Conservation (phyloP, 1,140 invertebrate genomes). For the Frieseomelitta varia region DNA sequence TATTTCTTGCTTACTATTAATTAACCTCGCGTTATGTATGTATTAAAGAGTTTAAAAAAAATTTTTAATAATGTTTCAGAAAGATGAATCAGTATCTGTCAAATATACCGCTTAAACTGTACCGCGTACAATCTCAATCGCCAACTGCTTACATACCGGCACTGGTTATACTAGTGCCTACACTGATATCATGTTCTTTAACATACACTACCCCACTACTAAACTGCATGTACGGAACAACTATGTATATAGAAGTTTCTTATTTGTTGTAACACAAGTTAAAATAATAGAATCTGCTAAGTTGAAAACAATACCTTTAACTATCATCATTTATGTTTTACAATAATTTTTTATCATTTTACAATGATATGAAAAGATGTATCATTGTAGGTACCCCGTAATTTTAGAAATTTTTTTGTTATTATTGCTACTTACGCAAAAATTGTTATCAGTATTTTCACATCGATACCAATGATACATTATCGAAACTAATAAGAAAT, state of each 20-base stretch:
- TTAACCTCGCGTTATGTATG: neutral
- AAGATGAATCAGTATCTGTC: neutral
- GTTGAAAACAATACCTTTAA: neutral
- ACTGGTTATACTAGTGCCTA: neutral
- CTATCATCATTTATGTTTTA: neutral
- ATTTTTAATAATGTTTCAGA: neutral
- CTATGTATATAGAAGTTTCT: neutral
- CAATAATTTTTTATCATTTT: neutral
- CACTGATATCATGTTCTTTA: slow-evolving; percentile 29
- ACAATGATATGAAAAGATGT: too few species aligned
- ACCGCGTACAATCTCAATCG: slow-evolving; percentile 20
- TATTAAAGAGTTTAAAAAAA: neutral
- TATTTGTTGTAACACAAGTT: neutral
- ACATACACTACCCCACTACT: slow-evolving; percentile 19
- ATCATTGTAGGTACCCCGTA: neutral
- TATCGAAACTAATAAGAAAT: neutral
- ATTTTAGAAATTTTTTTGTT: neutral
- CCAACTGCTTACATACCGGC: slow-evolving; percentile 38
- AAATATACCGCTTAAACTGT: neutral
- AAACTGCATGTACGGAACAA: neutral
- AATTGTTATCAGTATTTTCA: neutral
- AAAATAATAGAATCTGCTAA: neutral
- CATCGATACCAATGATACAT: neutral
- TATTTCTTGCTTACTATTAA: neutral
- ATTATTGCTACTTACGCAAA: neutral